These are phyloP conservation scores for Gallinago paraguaiae DNA, from an alignment of 2,113 vertebrate genomes.

Conservation along the genomic window DNA sequence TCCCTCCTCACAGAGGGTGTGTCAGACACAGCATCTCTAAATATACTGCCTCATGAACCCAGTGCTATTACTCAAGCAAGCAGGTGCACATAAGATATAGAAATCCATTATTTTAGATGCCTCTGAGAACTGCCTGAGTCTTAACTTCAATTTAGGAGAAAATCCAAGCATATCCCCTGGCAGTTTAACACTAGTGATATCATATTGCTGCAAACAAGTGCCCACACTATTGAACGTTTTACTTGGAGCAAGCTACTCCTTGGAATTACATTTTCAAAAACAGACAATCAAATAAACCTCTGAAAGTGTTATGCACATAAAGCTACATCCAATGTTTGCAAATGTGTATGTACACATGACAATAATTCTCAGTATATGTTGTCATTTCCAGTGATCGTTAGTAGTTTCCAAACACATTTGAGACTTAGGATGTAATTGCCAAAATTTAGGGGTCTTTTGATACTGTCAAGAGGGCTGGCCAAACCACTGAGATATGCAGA, in stretches of 20 bases:
- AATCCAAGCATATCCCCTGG: background rate
- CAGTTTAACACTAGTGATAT: background rate
- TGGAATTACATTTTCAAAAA: background rate
- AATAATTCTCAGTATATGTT: background rate
- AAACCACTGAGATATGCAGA: background rate
- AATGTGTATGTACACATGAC: background rate
- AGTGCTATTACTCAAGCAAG: background rate
- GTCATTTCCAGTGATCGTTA: background rate
- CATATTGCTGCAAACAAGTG: background rate
- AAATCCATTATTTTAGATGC: conserved; percentile 8
- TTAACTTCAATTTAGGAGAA: background rate
- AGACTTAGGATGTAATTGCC: background rate
- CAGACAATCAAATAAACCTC: background rate
- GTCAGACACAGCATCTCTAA: background rate
- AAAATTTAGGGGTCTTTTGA: background rate
- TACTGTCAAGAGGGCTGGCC: background rate
- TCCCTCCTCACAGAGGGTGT: background rate
- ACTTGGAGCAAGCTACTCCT: background rate
- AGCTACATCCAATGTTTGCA: background rate
- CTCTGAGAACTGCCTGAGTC: background rate
- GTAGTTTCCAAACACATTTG: background rate
- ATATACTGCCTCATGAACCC: background rate
- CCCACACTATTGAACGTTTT: background rate
- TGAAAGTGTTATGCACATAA: background rate
- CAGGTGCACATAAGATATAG: background rate